Conservation (phyloP, 23 tunicate genomes). For the Corella eumyota region DNA sequence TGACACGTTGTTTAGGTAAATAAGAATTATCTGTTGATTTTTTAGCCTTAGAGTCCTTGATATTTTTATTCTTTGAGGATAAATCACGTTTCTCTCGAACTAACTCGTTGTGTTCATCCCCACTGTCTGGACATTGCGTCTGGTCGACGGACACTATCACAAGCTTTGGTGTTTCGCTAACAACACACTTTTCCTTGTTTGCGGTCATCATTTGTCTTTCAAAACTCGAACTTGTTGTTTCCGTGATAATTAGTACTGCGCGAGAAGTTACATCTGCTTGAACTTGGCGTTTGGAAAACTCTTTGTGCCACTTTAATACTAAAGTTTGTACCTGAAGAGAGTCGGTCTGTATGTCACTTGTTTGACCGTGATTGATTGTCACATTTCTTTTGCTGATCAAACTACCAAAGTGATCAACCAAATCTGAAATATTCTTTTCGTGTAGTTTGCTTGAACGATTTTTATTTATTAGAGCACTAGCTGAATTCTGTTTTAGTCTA, state of each 20-base stretch:
- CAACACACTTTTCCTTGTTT: neutral
- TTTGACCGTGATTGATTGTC: neutral
- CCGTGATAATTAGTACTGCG: neutral
- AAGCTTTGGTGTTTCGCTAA: slow-evolving; percentile 1
- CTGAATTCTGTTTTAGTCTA: too few species aligned
- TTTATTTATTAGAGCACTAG: neutral
- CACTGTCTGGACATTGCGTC: slow-evolving; percentile 1
- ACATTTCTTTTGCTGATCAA: neutral
- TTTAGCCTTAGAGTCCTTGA: neutral
- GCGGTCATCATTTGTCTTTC: neutral
- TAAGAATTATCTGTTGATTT: neutral
- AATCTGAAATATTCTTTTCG: neutral
- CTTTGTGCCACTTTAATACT: neutral
- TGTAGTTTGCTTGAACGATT: neutral
- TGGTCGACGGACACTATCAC: slow-evolving; percentile 11
- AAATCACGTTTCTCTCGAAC: neutral
- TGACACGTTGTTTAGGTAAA: too few species aligned
- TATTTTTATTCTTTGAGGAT: neutral
- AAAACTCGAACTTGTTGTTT: neutral
- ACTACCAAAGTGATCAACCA: neutral
- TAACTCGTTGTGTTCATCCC: neutral
- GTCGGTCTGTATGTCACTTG: neutral
- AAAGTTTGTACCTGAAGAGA: neutral
- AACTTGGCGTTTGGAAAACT: neutral
- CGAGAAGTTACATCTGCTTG: neutral